Conservation (phyloP, 2,888 invertebrate genomes). For the Limenitis camilla region DNA sequence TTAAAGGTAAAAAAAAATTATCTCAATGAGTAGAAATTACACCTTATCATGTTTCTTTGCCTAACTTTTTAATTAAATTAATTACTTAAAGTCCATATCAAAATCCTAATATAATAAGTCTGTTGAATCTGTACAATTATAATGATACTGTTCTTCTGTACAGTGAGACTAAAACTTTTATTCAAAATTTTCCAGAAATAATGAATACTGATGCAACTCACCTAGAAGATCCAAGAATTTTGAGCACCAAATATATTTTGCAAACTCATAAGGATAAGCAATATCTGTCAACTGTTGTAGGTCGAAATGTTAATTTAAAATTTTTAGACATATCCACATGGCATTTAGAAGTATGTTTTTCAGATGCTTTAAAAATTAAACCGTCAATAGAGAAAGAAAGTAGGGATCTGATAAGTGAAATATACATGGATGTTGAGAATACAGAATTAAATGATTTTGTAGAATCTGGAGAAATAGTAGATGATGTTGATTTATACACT, state of each 20-base stretch:
- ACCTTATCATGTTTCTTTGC: no score
- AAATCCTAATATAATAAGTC: no score
- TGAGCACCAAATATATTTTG: conserved; percentile 44
- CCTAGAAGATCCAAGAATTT: conserved; percentile 51
- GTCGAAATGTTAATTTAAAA: conserved; percentile 40
- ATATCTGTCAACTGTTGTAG: conserved; percentile 34
- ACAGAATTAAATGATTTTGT: conserved; percentile 31
- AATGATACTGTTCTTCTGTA: no score
- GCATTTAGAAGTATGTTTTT: conserved; percentile 36
- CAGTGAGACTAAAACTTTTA: neutral
- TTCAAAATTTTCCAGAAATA: conserved; percentile 46
- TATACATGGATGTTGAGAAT: conserved; percentile 41
- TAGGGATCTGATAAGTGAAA: conserved; percentile 29
- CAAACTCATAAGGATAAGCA: conserved; percentile 34
- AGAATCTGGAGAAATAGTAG: conserved; percentile 39
- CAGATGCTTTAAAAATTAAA: conserved; percentile 33
- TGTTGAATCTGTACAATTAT: no score
- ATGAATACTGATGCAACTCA: conserved; percentile 35
- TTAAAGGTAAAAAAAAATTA: conserved; percentile 40
- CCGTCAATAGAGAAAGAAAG: conserved; percentile 20
- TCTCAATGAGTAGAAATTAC: neutral
- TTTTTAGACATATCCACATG: conserved; percentile 37
- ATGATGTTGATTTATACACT: conserved; percentile 3
- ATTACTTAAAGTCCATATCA: no score
- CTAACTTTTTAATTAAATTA: no score